These are phyloP conservation scores for Sycophila texana DNA, from an alignment of 2,888 invertebrate genomes.

Conservation along the genomic window DNA sequence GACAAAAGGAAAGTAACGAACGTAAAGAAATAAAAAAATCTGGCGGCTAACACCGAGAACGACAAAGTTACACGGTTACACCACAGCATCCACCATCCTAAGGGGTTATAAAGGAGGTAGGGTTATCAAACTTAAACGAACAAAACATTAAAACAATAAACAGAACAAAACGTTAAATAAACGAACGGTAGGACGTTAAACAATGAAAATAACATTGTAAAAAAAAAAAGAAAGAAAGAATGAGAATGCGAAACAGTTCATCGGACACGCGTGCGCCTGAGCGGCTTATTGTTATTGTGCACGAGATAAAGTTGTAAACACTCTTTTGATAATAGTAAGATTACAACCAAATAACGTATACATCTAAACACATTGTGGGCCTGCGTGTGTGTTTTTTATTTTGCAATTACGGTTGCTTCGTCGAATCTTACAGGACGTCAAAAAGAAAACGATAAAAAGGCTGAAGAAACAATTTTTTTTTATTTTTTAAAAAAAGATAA, in stretches of 20 bases:
- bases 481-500: background rate
- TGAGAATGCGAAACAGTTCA: conserved; percentile 10
- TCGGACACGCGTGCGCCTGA: conserved; percentile 45
- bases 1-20: conserved; percentile 55
- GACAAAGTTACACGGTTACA: conserved; percentile 76
- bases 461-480: background rate
- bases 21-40: conserved; percentile 65
- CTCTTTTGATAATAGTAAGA: conserved; percentile 32
- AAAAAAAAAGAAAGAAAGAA: conserved; percentile 12
- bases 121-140: conserved; percentile 20
- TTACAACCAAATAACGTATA: conserved; percentile 63
- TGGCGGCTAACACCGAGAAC: conserved; percentile 76
- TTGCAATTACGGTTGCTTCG: background rate
- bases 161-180: background rate
- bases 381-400: conserved; percentile 60
- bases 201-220: conserved; percentile 12
- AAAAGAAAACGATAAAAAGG: background rate
- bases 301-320: conserved; percentile 54
- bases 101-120: conserved; percentile 60
- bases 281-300: conserved; percentile 46
- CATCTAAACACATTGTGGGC: conserved; percentile 66
- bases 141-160: background rate
- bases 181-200: conserved; percentile 3
- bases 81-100: conserved; percentile 75
- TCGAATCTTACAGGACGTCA: background rate